These are phyloP conservation scores for Zosterops hypoxanthus DNA, from an alignment of 2,113 vertebrate genomes.

Conservation along the genomic window DNA sequence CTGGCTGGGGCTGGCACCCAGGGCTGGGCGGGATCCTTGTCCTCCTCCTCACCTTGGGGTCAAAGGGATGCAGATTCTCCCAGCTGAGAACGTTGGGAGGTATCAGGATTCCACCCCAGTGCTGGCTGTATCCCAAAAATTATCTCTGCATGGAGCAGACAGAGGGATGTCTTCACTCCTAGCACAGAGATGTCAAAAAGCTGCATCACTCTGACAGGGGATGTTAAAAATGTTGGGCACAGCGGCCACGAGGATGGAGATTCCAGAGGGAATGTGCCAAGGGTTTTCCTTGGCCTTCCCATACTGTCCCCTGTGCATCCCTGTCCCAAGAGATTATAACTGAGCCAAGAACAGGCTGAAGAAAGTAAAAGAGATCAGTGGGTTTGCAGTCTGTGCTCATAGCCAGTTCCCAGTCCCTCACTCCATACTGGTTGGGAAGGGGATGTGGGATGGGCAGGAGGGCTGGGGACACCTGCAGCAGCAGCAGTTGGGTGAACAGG, in stretches of 20 bases:
- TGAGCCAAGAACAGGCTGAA: not conserved
- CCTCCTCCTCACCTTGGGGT: not conserved
- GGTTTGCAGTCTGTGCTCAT: not conserved
- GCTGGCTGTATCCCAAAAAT: slow-evolving; percentile 56
- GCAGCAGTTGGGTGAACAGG: not conserved
- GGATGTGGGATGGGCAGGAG: not conserved
- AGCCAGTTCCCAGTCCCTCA: not conserved
- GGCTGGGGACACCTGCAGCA: not conserved
- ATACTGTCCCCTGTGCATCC: not conserved
- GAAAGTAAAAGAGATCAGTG: rapidly evolving
- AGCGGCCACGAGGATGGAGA: not conserved
- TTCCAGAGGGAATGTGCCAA: not conserved
- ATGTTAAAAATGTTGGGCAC: not conserved
- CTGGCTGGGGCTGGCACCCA: not conserved
- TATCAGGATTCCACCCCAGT: not conserved
- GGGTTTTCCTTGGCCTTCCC: not conserved
- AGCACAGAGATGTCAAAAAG: slow-evolving; percentile 24
- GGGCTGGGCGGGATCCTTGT: not conserved
- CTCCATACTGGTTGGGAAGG: rapidly evolving
- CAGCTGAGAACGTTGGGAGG: rapidly evolving
- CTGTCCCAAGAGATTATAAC: not conserved
- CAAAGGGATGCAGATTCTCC: not conserved
- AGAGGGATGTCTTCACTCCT: slow-evolving; percentile 18
- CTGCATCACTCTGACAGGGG: not conserved
- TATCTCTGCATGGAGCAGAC: not conserved